Base-by-base conservation (phyloP, 2,888 invertebrate genomes). In the Polyploca ridens region DNA sequence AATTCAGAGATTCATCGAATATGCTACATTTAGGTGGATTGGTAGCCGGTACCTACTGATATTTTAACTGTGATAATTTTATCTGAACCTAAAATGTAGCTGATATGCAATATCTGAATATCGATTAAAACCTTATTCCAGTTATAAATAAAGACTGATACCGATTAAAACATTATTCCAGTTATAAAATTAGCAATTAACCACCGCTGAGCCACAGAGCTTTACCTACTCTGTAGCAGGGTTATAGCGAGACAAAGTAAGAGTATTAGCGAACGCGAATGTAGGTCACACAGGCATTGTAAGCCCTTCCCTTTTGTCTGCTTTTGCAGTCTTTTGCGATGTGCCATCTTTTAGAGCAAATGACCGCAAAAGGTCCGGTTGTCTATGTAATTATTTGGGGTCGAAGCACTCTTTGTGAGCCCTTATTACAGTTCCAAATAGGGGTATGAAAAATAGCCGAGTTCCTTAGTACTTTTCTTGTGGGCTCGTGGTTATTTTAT, bases 211-310 rank as follows among this genome's bases (percentile, higher is more conserved):
- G 62, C 72, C 72, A 71, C 76, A 78, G 75, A 81, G 72, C 59
- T 54, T 62, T 58, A 64, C 69, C 72, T 76, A 74, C 75, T 72
- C 76, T 77, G 74, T 76, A 69, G 73, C 61, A 71, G 75, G 77
- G 74, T 75, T 79, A 78, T 76, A 81, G 76, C 78, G 82, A 73
- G 81, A 84, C 85, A 85, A 86, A 85, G 87, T 89, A 86, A 87
- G 84, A 86, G 85, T 85, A 87, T 90, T 89, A 89, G 79, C 74
- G 79, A 84, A 83, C 72, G 69, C 73, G 72, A 73, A 90, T 87
- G 77, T 90, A 85, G 90, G 90, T 90, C 90, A 85, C 83, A 80
- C 73, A 74, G 78, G 83, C 88, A 89, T 90, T 90, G 89, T 88
- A 77, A 76, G 75, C 74, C 73, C 72, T 69, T 69, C 75, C 76